phyloP scores from a whole-genome alignment of 2,888 invertebrate species.

The Plutella xylostella region DNA sequence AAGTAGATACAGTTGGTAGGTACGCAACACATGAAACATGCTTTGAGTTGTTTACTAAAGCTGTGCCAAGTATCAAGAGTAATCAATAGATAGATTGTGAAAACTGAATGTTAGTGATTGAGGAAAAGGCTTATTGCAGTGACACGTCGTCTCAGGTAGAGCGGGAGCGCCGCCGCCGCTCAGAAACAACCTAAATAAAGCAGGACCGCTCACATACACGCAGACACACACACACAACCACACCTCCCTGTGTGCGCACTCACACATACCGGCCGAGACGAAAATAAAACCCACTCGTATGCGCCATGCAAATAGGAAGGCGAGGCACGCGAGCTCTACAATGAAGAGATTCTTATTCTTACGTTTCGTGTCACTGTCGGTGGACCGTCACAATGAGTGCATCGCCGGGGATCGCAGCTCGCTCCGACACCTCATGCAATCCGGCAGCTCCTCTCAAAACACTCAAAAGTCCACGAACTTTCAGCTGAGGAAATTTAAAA shows the following conservation, averaged over 20 bases:
- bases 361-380: conserved; percentile 67
- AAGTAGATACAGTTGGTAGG: no score
- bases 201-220: conserved; percentile 50
- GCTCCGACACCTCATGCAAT: no score
- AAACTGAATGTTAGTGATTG: no score
- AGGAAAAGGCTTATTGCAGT: conserved; percentile 1
- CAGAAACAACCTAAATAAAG: conserved; percentile 34
- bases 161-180: conserved; percentile 14
- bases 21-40: no score
- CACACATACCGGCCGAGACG: conserved; percentile 58
- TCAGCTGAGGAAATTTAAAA: conserved; percentile 54
- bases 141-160: conserved; percentile 10
- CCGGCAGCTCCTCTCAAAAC: conserved; percentile 52
- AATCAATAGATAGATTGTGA: no score
- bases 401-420: conserved; percentile 63
- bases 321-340: conserved; percentile 45
- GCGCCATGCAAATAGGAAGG: conserved; percentile 68
- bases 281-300: conserved; percentile 69
- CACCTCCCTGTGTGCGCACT: conserved; percentile 37
- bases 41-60: neutral
- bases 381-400: conserved; percentile 66
- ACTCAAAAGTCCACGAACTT: conserved; percentile 38
- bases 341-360: conserved; percentile 63
- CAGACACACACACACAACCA: conserved; percentile 35
- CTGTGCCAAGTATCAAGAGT: no score